Conservation (phyloP, 2,113 vertebrate species). For the Puffinus mauretanicus region DNA sequence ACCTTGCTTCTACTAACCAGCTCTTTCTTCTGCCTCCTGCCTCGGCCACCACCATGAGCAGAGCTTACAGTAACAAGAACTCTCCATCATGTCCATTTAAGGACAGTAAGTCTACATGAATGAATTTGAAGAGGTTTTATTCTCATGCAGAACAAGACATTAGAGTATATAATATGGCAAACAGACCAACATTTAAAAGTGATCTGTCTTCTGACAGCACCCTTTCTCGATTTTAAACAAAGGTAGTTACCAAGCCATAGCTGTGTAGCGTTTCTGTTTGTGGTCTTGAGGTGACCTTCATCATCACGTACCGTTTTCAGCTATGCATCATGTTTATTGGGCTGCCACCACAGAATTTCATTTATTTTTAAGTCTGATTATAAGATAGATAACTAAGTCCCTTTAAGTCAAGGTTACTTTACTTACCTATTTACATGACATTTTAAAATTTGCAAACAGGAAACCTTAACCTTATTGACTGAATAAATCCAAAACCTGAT, state of each 20-base stretch:
- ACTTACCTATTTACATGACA: background rate
- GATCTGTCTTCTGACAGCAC: background rate
- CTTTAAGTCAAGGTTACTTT: background rate
- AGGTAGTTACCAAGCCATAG: background rate
- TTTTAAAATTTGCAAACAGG: background rate
- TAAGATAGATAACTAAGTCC: background rate
- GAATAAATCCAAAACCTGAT: background rate
- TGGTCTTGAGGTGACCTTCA: background rate
- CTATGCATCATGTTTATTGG: background rate
- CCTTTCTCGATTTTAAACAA: background rate
- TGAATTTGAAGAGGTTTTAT: background rate
- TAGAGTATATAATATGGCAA: background rate
- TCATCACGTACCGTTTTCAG: accelerated
- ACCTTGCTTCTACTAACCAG: background rate
- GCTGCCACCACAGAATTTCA: background rate
- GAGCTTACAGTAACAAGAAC: background rate
- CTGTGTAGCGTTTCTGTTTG: background rate
- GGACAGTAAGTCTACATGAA: background rate
- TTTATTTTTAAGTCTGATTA: background rate
- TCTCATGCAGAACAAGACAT: background rate
- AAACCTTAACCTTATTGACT: background rate
- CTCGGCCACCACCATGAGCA: background rate
- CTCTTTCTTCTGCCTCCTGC: background rate
- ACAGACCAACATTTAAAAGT: background rate
- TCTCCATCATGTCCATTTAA: background rate